A percentile compares a stretch with the other conserved stretches of the same genome.
phyloP scores from a whole-genome alignment of 2,113 vertebrate species.

The Psophia crepitans region DNA sequence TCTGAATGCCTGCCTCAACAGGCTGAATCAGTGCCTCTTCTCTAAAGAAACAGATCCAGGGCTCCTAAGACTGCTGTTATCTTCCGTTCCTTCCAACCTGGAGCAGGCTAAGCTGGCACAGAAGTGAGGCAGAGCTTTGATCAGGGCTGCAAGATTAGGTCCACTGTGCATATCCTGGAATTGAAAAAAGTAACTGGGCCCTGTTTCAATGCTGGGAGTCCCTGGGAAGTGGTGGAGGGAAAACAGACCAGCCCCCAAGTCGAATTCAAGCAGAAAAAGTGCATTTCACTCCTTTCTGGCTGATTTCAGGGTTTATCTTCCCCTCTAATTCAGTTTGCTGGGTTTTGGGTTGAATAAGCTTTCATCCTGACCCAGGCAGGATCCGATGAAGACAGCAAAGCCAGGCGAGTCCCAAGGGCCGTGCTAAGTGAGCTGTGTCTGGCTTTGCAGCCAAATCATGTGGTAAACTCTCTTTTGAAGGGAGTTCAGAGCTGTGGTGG shows the following conservation, averaged over 20 bases:
- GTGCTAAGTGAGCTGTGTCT: background rate
- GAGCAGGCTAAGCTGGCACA: background rate
- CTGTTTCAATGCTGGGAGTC: background rate
- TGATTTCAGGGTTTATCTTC: conserved; percentile 5
- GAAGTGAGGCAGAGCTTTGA: background rate
- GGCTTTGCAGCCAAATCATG: background rate
- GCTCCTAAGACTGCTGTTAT: background rate
- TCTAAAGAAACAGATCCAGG: background rate
- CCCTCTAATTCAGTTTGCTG: fast-evolving
- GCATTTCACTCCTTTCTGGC: background rate
- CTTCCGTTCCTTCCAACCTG: background rate
- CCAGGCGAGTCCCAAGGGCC: background rate
- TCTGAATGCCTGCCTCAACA: background rate
- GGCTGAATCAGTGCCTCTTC: background rate
- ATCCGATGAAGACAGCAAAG: background rate
- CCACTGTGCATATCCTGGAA: background rate
- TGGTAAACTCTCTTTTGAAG: background rate
- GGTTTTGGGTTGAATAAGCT: background rate
- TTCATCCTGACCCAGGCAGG: conserved; percentile 5
- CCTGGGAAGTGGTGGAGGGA: background rate
- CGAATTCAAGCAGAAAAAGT: background rate
- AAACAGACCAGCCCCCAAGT: background rate
- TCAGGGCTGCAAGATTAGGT: background rate
- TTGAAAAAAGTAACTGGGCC: background rate
- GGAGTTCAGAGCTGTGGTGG: background rate